Evolutionary conservation across 2,797 vertebrate species (phyloP).

Genomic region (Melanogrammus aeglefinus): DNA sequence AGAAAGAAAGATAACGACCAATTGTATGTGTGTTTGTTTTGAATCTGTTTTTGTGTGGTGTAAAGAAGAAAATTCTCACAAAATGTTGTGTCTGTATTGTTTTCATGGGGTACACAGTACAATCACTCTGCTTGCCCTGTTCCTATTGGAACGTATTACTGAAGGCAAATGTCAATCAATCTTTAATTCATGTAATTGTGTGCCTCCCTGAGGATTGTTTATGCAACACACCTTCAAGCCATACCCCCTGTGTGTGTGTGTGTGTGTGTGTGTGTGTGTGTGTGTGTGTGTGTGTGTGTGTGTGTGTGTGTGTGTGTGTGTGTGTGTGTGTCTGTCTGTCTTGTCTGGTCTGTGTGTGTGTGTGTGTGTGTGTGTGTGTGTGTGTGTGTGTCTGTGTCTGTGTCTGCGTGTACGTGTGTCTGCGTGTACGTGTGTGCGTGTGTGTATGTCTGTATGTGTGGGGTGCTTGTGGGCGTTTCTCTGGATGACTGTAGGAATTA

Average conservation of each 20-base stretch:
- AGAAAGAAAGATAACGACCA: too few relatives aligned
- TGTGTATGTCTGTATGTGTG: background rate
- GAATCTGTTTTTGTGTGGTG: too few relatives aligned
- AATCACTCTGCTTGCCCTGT: background rate
- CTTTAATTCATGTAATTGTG: slow-evolving; percentile 51
- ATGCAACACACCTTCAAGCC: slow-evolving; percentile 37
- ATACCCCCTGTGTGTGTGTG: background rate
- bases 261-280: background rate
- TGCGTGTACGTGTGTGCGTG: too few relatives aligned
- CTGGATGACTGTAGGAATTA: background rate
- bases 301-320: background rate
- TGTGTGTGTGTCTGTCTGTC: background rate
- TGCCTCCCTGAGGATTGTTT: slow-evolving; percentile 41
- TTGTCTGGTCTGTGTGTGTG: background rate
- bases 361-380: slow-evolving; percentile 6
- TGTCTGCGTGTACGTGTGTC: too few relatives aligned
- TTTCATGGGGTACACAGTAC: background rate
- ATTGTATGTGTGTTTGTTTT: too few relatives aligned
- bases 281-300: too few relatives aligned
- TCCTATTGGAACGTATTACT: background rate
- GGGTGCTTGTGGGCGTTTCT: background rate
- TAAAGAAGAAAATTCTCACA: too few relatives aligned
- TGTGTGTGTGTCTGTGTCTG: too few relatives aligned
- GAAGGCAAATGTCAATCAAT: slow-evolving; percentile 54
- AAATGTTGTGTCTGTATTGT: too few relatives aligned